Evolutionary conservation across 2,888 invertebrate species (phyloP).

Genomic region (Agrotis exclamationis): DNA sequence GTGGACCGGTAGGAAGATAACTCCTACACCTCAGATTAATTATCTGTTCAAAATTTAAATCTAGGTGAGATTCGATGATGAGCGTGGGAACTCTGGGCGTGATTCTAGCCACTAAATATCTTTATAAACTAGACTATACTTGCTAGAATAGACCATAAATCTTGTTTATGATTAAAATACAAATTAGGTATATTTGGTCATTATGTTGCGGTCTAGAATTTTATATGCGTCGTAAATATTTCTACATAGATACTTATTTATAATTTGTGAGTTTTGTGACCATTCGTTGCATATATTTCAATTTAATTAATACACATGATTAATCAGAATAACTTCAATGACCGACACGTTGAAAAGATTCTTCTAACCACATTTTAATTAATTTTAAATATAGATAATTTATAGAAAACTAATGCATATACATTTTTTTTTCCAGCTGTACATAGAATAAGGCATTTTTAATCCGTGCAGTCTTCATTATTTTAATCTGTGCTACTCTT

Average conservation of each 20-base stretch:
- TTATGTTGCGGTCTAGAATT: constrained; percentile 8
- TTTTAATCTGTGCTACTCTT: not conserved
- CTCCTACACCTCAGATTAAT: too few species aligned
- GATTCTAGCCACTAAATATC: constrained; percentile 20
- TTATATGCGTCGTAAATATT: constrained; percentile 38
- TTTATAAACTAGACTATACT: constrained; percentile 26
- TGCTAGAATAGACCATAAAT: constrained; percentile 30
- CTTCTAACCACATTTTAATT: not conserved
- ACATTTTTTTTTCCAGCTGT: not conserved
- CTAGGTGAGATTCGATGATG: too few species aligned
- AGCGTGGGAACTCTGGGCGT: constrained; percentile 13
- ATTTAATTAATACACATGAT: constrained; percentile 28
- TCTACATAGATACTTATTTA: not conserved
- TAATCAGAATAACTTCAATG: too few species aligned
- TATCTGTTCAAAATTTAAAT: too few species aligned
- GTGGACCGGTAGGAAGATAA: too few species aligned
- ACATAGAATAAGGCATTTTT: not conserved
- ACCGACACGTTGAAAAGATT: constrained; percentile 13
- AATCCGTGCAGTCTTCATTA: too few species aligned
- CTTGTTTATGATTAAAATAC: constrained; percentile 14
- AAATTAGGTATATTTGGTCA: constrained; percentile 23
- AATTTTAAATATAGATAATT: too few species aligned
- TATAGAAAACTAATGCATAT: not conserved
- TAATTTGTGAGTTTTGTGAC: constrained; percentile 25
- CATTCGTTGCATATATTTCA: constrained; percentile 19